Evolutionary conservation across 1,140 invertebrate species (phyloP).

Genomic region (Prorops nasuta): DNA sequence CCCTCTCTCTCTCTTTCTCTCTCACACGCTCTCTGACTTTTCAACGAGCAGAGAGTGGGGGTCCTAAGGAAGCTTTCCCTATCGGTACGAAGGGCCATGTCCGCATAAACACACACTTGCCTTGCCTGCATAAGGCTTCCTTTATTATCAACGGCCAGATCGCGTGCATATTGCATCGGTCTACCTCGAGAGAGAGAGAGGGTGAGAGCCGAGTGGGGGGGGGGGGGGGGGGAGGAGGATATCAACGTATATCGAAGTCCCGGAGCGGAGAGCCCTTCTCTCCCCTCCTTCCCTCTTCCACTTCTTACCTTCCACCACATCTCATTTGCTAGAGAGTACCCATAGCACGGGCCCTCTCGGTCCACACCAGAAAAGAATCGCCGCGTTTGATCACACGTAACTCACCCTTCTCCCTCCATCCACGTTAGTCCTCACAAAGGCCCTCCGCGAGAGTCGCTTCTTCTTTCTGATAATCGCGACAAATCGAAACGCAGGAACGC

Average conservation of each 20-base stretch:
- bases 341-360: no score
- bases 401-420: no score
- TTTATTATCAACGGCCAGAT: slow-evolving; percentile 45
- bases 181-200: slow-evolving; percentile 10
- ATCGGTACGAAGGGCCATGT: no score
- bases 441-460: not conserved
- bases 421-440: not conserved
- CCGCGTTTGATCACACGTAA: no score
- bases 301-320: slow-evolving; percentile 10
- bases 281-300: slow-evolving; percentile 4
- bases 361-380: no score
- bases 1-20: no score
- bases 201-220: slow-evolving; percentile 1
- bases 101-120: slow-evolving; percentile 47
- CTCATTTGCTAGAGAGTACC: not conserved
- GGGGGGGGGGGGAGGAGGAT: slow-evolving; percentile 3
- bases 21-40: no score
- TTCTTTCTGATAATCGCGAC: not conserved
- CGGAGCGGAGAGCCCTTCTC: no score
- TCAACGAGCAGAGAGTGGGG: no score
- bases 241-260: slow-evolving; percentile 16
- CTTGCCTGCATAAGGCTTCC: slow-evolving; percentile 44
- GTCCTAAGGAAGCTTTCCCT: no score
- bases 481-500: no score
- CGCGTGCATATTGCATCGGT: slow-evolving; percentile 49